Conservation (phyloP, 2,797 vertebrate species). For the Alectoris magna region DNA sequence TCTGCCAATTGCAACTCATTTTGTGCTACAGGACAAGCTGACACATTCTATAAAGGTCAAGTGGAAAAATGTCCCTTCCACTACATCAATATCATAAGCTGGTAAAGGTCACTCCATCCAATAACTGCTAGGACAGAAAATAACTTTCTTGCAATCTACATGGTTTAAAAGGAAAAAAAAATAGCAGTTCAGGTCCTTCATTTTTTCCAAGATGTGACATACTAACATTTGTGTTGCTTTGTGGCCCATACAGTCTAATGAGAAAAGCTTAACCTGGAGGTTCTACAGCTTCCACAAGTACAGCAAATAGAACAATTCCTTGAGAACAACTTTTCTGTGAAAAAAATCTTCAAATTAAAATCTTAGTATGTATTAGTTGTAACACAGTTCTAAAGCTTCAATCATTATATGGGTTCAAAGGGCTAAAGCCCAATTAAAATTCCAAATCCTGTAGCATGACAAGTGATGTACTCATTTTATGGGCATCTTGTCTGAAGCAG, state of each 20-base stretch:
- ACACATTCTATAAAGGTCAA: conserved; percentile 79
- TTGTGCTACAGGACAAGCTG: conserved; percentile 44
- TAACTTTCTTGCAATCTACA: conserved; percentile 35
- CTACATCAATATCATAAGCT: conserved; percentile 65
- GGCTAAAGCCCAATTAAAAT: not conserved
- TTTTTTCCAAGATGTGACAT: not conserved
- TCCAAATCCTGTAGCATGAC: not conserved
- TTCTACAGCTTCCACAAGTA: not conserved
- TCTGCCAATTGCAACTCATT: conserved; percentile 67
- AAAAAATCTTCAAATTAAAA: not conserved
- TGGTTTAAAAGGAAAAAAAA: not conserved
- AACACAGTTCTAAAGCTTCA: not conserved
- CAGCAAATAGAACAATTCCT: not conserved
- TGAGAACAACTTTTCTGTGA: not conserved
- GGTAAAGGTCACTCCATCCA: conserved; percentile 77
- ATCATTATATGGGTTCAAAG: not conserved
- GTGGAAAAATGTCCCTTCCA: conserved; percentile 76
- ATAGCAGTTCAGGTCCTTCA: not conserved
- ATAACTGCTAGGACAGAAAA: conserved; percentile 56
- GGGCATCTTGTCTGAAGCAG: not conserved
- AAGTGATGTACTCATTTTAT: not conserved
- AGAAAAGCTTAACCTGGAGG: not conserved
- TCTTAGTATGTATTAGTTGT: not conserved
- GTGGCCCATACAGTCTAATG: not conserved
- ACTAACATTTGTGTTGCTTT: not conserved